Evolutionary conservation across 2,113 vertebrate genomes (phyloP).

Genomic region (Sphaerodactylus townsendi): DNA sequence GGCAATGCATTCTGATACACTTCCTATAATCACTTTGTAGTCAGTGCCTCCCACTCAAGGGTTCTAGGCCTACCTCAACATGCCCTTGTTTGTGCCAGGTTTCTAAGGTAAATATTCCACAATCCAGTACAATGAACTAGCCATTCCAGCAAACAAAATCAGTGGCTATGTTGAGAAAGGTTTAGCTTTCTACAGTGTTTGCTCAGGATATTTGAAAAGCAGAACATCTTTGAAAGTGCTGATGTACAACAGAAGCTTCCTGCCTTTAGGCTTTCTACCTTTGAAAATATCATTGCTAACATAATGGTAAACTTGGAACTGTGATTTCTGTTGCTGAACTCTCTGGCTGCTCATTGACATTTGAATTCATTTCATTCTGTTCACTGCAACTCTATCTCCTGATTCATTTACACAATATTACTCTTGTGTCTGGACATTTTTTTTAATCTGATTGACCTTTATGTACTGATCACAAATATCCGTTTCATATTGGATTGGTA

Average conservation of each 20-base stretch:
- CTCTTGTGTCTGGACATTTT: slow-evolving; percentile 42
- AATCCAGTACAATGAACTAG: not conserved
- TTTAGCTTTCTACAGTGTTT: not conserved
- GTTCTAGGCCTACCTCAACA: too few species aligned
- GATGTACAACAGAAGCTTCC: not conserved
- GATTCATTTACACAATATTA: slow-evolving; percentile 46
- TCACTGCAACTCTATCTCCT: slow-evolving; percentile 31
- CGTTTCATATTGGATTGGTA: slow-evolving; percentile 27
- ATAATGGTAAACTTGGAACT: not conserved
- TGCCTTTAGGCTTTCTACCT: slow-evolving; percentile 2
- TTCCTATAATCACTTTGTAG: too few species aligned
- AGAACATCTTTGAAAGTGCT: not conserved
- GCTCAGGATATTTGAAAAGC: slow-evolving; percentile 5
- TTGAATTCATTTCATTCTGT: slow-evolving; percentile 47
- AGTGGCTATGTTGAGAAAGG: not conserved
- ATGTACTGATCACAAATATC: slow-evolving; percentile 24
- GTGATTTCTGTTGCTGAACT: not conserved
- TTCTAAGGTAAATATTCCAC: not conserved
- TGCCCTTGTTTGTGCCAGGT: not conserved
- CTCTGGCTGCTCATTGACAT: slow-evolving; percentile 44
- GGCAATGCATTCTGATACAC: too few species aligned
- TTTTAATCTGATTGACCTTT: slow-evolving; percentile 51
- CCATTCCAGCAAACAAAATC: not conserved
- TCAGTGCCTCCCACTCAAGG: too few species aligned
- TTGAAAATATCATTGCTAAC: slow-evolving; percentile 17